Percentiles rank a stretch among this genome's conserved stretches.
phyloP scores from a whole-genome alignment of 2,797 vertebrate species.

The Enteromius paludinosus region DNA sequence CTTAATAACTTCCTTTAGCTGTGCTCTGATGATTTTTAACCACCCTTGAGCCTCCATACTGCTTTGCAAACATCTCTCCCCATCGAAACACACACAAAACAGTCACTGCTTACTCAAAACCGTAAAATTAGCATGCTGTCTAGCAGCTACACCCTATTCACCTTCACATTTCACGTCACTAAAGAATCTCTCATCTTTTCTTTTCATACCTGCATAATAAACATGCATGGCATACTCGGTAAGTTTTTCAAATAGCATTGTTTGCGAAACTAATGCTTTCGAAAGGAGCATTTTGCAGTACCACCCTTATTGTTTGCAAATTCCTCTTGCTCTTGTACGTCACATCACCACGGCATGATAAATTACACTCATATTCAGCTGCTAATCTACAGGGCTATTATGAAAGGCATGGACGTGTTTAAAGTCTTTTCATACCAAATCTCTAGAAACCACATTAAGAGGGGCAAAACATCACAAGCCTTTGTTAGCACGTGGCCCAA shows the following conservation, averaged over 20 bases:
- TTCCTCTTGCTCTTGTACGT: constrained; percentile 25
- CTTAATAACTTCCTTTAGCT: constrained; percentile 1
- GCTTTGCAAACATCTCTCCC: background rate
- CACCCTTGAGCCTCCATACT: background rate
- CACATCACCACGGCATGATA: constrained; percentile 23
- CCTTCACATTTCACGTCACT: background rate
- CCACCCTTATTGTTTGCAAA: constrained; percentile 41
- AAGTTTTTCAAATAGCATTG: background rate
- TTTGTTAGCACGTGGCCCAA: constrained; percentile 1
- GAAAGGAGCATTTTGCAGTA: background rate
- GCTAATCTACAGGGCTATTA: constrained; percentile 29
- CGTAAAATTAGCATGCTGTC: background rate
- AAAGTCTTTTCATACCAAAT: constrained; percentile 44
- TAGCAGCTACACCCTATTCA: background rate
- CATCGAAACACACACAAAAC: constrained; percentile 20
- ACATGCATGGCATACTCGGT: constrained; percentile 13
- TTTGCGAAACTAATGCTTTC: constrained; percentile 28
- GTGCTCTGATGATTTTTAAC: background rate
- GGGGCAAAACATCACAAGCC: constrained; percentile 5
- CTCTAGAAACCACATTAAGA: constrained; percentile 10
- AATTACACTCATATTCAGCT: constrained; percentile 13
- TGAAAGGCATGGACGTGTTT: constrained; percentile 26
- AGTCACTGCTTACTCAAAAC: constrained; percentile 23
- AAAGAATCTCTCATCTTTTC: constrained; percentile 15
- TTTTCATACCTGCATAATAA: constrained; percentile 12